Evolutionary conservation across 1,140 invertebrate genomes (phyloP).

Genomic region (Atta texana): DNA sequence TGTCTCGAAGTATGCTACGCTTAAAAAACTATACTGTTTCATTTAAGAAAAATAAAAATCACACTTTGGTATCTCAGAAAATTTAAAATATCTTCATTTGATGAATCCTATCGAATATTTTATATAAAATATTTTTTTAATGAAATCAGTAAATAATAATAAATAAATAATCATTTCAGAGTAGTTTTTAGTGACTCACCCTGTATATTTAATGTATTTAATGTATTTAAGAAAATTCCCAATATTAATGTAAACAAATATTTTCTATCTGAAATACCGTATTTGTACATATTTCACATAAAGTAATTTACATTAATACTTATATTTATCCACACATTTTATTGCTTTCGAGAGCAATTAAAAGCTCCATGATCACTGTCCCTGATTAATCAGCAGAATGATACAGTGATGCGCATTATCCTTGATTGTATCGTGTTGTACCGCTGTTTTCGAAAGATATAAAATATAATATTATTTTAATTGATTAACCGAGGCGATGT

Average conservation of each 20-base stretch:
- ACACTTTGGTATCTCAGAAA: too few relatives aligned
- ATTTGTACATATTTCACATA: not conserved
- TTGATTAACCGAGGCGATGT: constrained; percentile 11
- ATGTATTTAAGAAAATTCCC: not conserved
- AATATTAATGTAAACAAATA: not conserved
- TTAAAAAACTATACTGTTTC: too few relatives aligned
- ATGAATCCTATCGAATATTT: too few relatives aligned
- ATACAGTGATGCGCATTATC: constrained; percentile 35
- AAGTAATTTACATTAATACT: constrained; percentile 13
- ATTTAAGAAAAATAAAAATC: too few relatives aligned
- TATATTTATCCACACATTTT: not conserved
- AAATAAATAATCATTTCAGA: too few relatives aligned
- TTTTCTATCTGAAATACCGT: not conserved
- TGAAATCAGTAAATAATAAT: too few relatives aligned
- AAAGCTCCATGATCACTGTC: not conserved
- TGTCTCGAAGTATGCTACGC: too few relatives aligned
- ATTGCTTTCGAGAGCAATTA: constrained; percentile 21
- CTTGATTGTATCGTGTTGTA: constrained; percentile 16
- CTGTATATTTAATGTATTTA: not conserved
- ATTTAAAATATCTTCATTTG: too few relatives aligned
- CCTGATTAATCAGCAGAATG: constrained; percentile 38
- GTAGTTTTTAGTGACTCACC: not conserved
- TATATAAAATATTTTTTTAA: too few relatives aligned
- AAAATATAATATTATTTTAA: constrained; percentile 57
- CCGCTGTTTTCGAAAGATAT: constrained; percentile 37